A percentile compares a stretch with the other conserved stretches of the same genome.
Conservation (phyloP, 1,140 invertebrate genomes). For the Aphidius ervi region DNA sequence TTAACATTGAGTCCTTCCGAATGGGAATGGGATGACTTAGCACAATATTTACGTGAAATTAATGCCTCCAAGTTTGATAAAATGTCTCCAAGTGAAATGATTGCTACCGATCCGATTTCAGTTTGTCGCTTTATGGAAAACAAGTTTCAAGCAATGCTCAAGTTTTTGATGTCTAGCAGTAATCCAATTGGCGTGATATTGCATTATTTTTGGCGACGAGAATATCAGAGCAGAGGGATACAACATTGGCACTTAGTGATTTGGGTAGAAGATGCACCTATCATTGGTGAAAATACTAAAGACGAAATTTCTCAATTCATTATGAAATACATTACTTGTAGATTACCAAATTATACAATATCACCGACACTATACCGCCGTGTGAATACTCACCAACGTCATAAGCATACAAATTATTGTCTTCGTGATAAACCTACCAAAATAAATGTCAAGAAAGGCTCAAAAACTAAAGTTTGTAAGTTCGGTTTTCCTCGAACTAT, state of each 20-base stretch:
- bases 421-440: background rate
- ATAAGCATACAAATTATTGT: conserved; percentile 14
- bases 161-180: conserved; percentile 34
- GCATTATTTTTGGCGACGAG: conserved; percentile 30
- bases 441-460: background rate
- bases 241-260: conserved; percentile 34
- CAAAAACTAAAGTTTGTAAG: conserved; percentile 24
- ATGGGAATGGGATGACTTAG: conserved; percentile 38
- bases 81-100: conserved; percentile 19
- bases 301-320: conserved; percentile 34
- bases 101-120: conserved; percentile 35
- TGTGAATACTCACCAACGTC: conserved; percentile 24
- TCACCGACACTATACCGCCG: conserved; percentile 23
- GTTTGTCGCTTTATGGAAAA: conserved; percentile 36
- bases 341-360: conserved; percentile 22
- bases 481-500: conserved; percentile 32
- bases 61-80: conserved; percentile 25
- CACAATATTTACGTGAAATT: conserved; percentile 31
- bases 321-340: conserved; percentile 34
- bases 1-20: conserved; percentile 41
- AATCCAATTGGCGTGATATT: conserved; percentile 30
- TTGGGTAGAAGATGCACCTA: conserved; percentile 32
- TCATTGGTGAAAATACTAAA: conserved; percentile 13
- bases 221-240: conserved; percentile 30
- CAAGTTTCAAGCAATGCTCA: conserved; percentile 37